Base-by-base conservation (phyloP, 2,888 invertebrate genomes). In the Brachyptera putata region DNA sequence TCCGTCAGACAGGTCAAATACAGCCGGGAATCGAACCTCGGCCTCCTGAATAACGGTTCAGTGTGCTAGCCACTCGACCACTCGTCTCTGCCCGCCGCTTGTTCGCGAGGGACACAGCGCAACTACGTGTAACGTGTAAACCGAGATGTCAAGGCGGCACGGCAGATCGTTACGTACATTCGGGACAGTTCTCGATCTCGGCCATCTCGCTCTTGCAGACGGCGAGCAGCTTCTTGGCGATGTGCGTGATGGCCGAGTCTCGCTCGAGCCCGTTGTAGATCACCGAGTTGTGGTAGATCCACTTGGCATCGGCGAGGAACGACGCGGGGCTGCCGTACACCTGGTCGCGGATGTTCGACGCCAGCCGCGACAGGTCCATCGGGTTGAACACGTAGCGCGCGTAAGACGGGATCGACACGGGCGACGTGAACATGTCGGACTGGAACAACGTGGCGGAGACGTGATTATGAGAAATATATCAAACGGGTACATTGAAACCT, bases 131-230 rank as follows among this genome's bases (percentile, higher is more conserved):
- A n/a, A n/a, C n/a, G n/a, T n/a, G n/a, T n/a, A n/a, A n/a, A n/a
- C n/a, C n/a, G n/a, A n/a, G n/a, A n/a, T n/a, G n/a, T n/a, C n/a
- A n/a, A n/a, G n/a, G n/a, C n/a, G n/a, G n/a, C n/a, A n/a, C n/a
- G n/a, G n/a, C n/a, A n/a, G n/a, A n/a, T n/a, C n/a, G n/a, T n/a
- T n/a, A n/a, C 75, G 95, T 96, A 73, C 96, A 97, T 71, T 93
- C 91, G 0, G 94, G 87, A 69, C 96, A 97, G 16, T 92, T 89
- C 72, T 96, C 94, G 61, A 96, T 91, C 77, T 96, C 95, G 43
- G 84, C 84, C 79, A 92, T 87, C 78, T 96, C 95, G 68, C 91
- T 87, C 65, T 89, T 87, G 65, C 92, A 91, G 2, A 90, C 84
- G 72, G 93, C 91, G 11, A 94, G 78, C 63, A 95, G 80, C 49